Percentiles rank a stretch among this genome's conserved stretches.
Conservation (phyloP, 2,113 vertebrate genomes). For the Phoxinus phoxinus region DNA sequence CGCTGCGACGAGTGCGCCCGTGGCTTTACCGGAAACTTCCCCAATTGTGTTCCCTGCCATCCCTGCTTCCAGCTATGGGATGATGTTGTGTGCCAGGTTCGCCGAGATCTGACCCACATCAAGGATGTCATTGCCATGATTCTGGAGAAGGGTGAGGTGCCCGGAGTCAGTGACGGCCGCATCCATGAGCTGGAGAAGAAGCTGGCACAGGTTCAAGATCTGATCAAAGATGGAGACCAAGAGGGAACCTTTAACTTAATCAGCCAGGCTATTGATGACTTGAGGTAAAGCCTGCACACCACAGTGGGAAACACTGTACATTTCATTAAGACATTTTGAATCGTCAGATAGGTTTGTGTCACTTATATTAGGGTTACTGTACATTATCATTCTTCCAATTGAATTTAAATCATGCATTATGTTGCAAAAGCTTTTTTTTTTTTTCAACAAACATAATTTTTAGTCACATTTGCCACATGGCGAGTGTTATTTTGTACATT, state of each 20-base stretch:
- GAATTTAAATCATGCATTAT: background rate
- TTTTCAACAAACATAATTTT: background rate
- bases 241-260: conserved; percentile 68
- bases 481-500: background rate
- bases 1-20: conserved; percentile 79
- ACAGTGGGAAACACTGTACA: background rate
- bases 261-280: conserved; percentile 73
- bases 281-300: conserved; percentile 67
- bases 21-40: conserved; percentile 81
- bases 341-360: background rate
- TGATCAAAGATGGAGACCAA: conserved; percentile 64
- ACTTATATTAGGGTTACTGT: background rate
- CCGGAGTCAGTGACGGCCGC: conserved; percentile 62
- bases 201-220: conserved; percentile 67
- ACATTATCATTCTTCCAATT: background rate
- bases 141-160: conserved; percentile 59
- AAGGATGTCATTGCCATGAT: conserved; percentile 64
- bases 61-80: conserved; percentile 88
- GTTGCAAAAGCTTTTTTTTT: background rate
- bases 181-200: conserved; percentile 77
- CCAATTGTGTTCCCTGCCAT: conserved; percentile 79
- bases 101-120: conserved; percentile 67
- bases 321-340: background rate
- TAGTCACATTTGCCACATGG: background rate
- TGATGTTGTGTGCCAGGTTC: conserved; percentile 67